Evolutionary conservation across 2,888 invertebrate species (phyloP).

Genomic region (Pollenia amentaria): DNA sequence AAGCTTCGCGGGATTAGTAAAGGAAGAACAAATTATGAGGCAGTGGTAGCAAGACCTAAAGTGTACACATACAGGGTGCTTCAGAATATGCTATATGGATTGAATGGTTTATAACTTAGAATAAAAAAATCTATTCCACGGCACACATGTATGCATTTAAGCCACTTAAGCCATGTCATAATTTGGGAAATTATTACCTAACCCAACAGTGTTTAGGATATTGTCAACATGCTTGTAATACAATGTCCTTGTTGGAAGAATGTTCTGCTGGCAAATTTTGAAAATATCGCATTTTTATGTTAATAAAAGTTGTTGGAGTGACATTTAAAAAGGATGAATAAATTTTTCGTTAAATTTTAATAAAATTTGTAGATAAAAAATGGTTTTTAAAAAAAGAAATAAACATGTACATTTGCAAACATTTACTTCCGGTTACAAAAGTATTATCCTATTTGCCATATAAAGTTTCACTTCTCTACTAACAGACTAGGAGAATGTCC

Average conservation of each 20-base stretch:
- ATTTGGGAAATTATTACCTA: background rate
- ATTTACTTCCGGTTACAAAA: conserved; percentile 45
- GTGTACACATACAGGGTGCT: too few relatives aligned
- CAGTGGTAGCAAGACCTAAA: too few relatives aligned
- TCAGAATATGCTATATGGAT: too few relatives aligned
- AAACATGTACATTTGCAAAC: conserved; percentile 42
- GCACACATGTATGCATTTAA: too few relatives aligned
- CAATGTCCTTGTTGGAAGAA: background rate
- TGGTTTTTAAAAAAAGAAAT: background rate
- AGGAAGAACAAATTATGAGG: too few relatives aligned
- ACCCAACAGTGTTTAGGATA: background rate
- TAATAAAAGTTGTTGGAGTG: background rate
- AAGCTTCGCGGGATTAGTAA: too few relatives aligned
- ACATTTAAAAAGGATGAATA: background rate
- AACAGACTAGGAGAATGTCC: conserved; percentile 7
- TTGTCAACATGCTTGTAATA: background rate
- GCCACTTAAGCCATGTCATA: too few relatives aligned
- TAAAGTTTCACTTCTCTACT: conserved; percentile 10
- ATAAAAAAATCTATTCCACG: too few relatives aligned
- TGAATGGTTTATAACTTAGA: too few relatives aligned
- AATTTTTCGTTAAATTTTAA: background rate
- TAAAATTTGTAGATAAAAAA: conserved; percentile 11
- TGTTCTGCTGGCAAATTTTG: background rate
- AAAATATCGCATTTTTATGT: conserved; percentile 24
- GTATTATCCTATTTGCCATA: conserved; percentile 10